A percentile compares a stretch with the other conserved stretches of the same genome.
Evolutionary conservation across 2,888 invertebrate species (phyloP).

Genomic region (Drosophila emarginata): DNA sequence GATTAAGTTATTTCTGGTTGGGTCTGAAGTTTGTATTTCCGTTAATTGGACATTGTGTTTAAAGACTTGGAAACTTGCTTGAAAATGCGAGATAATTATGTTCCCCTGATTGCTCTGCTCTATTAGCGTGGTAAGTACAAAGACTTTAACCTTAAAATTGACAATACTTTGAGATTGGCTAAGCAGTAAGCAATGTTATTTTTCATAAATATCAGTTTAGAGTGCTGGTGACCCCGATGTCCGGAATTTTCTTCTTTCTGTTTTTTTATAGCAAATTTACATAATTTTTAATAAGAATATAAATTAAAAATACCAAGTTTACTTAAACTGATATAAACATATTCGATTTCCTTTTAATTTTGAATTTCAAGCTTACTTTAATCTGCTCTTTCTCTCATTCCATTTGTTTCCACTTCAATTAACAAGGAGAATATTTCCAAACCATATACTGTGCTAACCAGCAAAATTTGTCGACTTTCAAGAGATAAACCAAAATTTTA

Average conservation of each 20-base stretch:
- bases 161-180: too few relatives aligned
- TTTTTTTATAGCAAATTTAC: background rate
- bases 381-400: background rate
- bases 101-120: background rate
- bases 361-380: background rate
- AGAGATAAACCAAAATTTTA: constrained; percentile 34
- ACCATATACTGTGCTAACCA: background rate
- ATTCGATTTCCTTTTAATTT: background rate
- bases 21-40: background rate
- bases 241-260: too few relatives aligned
- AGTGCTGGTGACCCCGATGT: background rate
- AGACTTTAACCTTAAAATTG: too few relatives aligned
- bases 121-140: background rate
- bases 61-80: background rate
- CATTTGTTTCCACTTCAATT: background rate
- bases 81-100: background rate
- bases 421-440: background rate
- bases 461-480: constrained; percentile 13
- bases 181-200: too few relatives aligned
- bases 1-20: constrained; percentile 56
- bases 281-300: background rate
- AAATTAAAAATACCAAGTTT: too few relatives aligned
- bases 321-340: background rate
- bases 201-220: background rate
- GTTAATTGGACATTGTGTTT: background rate